Evolutionary conservation across 2,797 vertebrate genomes (phyloP).

Genomic region (Graptemys geographica): DNA sequence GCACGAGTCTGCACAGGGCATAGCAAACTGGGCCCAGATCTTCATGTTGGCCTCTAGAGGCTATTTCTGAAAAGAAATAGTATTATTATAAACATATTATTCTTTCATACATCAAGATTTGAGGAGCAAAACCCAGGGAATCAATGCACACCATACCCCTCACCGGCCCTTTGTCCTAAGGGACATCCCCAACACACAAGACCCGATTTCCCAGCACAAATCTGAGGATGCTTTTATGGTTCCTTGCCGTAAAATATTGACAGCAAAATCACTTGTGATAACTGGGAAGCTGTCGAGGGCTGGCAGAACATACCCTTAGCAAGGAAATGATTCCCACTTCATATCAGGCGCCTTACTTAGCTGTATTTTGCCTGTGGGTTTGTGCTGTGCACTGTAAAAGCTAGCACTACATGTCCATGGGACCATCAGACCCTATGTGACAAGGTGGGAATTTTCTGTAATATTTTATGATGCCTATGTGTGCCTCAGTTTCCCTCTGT

Average conservation of each 20-base stretch:
- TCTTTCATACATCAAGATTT: neutral
- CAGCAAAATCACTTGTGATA: neutral
- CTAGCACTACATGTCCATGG: neutral
- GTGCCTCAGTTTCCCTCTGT: neutral
- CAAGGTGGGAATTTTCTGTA: neutral
- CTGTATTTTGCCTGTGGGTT: neutral
- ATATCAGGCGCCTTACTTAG: neutral
- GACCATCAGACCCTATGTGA: neutral
- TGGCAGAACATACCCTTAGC: neutral
- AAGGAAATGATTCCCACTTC: neutral
- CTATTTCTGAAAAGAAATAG: neutral
- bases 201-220: neutral
- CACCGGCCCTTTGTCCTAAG: neutral
- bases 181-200: neutral
- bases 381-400: neutral
- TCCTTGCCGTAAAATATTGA: neutral
- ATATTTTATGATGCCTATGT: neutral
- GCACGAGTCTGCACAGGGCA: neutral
- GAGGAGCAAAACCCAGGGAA: neutral
- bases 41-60: neutral
- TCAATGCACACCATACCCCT: neutral
- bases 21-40: neutral
- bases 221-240: neutral
- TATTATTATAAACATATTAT: neutral
- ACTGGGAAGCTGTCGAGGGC: neutral